Evolutionary conservation across 2,113 vertebrate genomes (phyloP), one percentile per base, ranked within the genome.

Genomic region (Ceratotherium simum): DNA sequence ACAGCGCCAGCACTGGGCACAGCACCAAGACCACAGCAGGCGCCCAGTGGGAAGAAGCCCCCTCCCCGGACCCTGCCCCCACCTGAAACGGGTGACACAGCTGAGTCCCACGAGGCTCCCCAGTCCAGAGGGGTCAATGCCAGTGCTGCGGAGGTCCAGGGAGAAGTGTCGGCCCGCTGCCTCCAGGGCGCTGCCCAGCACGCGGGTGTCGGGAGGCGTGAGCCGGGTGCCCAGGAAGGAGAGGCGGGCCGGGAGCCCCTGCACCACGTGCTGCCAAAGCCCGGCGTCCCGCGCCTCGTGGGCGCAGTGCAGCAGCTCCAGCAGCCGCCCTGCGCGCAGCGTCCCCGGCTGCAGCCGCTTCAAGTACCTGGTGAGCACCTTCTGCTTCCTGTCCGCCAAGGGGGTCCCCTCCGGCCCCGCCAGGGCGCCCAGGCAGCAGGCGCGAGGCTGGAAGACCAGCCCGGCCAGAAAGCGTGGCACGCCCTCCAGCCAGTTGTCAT

Each of bases 21-120:
- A 46, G 75, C 9, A 0, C 2, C 54, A 21, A 70, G 46, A 56
- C 36, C 33, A 39, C 14, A 8, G 27, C 2, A 2, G 8, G 33
- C 11, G 33, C 51, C 23, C 51, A 12, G 0, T 27, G 39, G 25
- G n/a, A 29, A n/a, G 46, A 29, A 67, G 21, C 25, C 10, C 36
- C 18, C 13, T 39, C 58, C 29, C 29, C 8, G 3, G 4, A 46
- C 46, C 82, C 33, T 4, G 69, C 9, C 70, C 97, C 56, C 94
- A 99, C 99, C 99, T 99, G 98, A 99, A 99, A 0, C 95, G 98
- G 23, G 97, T 92, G 93, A 99, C 98, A 31, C 99, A 99, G 97
- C 96, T 96, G 17, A 99, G 98, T 69, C 98, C 98, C 58, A 99
- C 97, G 54, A 99, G 98, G 76, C 98, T 97, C 92, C 92, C 98